A percentile compares a stretch with the other conserved stretches of the same genome.
Evolutionary conservation across 1,140 invertebrate species (phyloP).

Genomic region (Drosophila persimilis): DNA sequence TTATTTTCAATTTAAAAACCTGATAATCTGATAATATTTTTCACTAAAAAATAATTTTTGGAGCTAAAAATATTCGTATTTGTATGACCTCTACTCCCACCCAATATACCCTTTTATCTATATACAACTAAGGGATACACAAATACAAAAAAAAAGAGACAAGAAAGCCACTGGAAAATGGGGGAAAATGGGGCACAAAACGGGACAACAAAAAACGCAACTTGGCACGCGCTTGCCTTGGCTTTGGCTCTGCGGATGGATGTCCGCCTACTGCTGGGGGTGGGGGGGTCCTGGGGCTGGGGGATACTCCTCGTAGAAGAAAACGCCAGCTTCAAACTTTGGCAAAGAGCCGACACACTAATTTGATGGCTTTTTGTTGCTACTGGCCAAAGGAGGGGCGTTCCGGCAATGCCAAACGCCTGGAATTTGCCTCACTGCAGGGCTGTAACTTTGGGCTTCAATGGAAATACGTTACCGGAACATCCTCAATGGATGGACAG

Average conservation of each 20-base stretch:
- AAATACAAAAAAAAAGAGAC: no score
- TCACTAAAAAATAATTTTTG: no score
- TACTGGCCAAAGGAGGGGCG: neutral
- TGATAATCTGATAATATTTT: no score
- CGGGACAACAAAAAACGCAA: slow-evolving; percentile 17
- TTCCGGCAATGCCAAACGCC: neutral
- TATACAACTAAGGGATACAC: no score
- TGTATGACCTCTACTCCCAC: no score
- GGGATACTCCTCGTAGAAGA: neutral
- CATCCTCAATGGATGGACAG: neutral
- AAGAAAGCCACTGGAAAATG: neutral
- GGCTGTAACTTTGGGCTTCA: neutral
- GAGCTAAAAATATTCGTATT: no score
- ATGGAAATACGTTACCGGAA: neutral
- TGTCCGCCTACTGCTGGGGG: slow-evolving; percentile 16
- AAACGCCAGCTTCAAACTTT: slow-evolving; percentile 18
- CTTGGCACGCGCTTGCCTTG: slow-evolving; percentile 39
- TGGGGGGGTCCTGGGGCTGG: no score
- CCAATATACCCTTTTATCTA: no score
- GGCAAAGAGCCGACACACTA: slow-evolving; percentile 40
- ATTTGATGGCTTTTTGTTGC: slow-evolving; percentile 43
- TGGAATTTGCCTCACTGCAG: no score
- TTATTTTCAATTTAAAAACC: no score
- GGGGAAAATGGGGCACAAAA: slow-evolving; percentile 3
- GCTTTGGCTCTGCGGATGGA: neutral